Evolutionary conservation across 2,888 invertebrate genomes (phyloP), one percentile per base, ranked within the genome.

Genomic region (Cephus pygmeus): DNA sequence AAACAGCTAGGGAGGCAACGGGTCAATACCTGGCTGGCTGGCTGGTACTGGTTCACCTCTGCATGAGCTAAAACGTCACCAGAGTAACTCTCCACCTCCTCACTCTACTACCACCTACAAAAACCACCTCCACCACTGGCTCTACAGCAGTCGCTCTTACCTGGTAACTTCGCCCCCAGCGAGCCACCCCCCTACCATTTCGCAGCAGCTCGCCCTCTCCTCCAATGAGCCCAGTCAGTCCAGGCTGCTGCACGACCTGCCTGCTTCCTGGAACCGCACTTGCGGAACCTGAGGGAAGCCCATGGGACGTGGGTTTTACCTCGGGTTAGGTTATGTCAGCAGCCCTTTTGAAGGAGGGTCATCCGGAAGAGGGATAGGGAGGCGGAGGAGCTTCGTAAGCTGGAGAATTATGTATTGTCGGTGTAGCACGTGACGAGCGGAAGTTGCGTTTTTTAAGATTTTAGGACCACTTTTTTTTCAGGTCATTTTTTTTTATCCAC

Each of bases 11-110:
- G 90, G 88, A 90, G 86, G 90, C 84, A 86, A 90, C 91, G 91
- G 91, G 91, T 91, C 91, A 91, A 91, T 91, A 91, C 90, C 91
- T 90, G 87, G 88, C 83, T 85, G 86, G 85, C 91, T 90, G 87
- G 88, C 83, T 85, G 86, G 85, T 80, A 87, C 83, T 84, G 84
- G 81, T 81, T 81, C 82, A 82, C 83, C 83, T 85, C 79, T 69
- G 69, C 68, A 69, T 78, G 83, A 87, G 87, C 85, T 86, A 78
- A 87, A 89, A 87, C 90, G 90, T 74, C 74, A 74, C 74, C 84
- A 85, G 85, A 85, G 82, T 79, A 85, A 79, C 79, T 83, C 81
- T 81, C 84, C 85, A 83, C 79, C 79, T 77, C 79, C 79, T 69
- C 81, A 78, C 80, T 80, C 82, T 81, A 75, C 80, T 82, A 83